Percentiles rank a stretch among this genome's conserved stretches.
Conservation (phyloP, 1,140 invertebrate genomes). For the Anastrepha obliqua region DNA sequence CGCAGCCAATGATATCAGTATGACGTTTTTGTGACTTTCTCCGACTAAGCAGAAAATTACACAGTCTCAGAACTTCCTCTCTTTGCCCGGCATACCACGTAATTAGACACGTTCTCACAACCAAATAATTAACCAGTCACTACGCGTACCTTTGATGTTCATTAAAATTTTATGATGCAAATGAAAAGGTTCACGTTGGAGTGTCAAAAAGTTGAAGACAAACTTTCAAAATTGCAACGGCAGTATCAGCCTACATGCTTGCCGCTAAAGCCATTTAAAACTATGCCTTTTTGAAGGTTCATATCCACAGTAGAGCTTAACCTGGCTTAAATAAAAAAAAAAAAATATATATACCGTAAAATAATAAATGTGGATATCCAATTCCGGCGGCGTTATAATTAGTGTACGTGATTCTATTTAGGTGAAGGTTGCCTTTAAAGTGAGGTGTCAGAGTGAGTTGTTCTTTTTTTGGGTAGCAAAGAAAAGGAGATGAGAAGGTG, state of each 20-base stretch:
- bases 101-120: conserved; percentile 9
- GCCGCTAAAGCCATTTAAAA: neutral
- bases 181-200: neutral
- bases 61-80: neutral
- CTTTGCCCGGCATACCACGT: neutral
- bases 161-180: conserved; percentile 30
- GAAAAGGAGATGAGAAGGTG: neutral
- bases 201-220: conserved; percentile 10
- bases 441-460: neutral
- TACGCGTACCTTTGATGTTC: conserved; percentile 1
- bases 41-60: too few species aligned
- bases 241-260: neutral
- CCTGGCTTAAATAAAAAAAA: neutral
- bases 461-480: neutral
- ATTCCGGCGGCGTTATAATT: conserved; percentile 31
- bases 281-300: neutral
- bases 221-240: neutral
- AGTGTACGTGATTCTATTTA: conserved; percentile 45
- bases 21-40: too few species aligned
- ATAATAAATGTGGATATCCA: conserved; percentile 48
- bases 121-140: conserved; percentile 28
- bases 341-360: too few species aligned
- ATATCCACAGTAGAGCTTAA: neutral
- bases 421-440: neutral
- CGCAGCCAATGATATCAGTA: too few species aligned